These are phyloP conservation scores for Hylomyscus alleni DNA, from an alignment of 2,797 vertebrate genomes.

Conservation along the genomic window DNA sequence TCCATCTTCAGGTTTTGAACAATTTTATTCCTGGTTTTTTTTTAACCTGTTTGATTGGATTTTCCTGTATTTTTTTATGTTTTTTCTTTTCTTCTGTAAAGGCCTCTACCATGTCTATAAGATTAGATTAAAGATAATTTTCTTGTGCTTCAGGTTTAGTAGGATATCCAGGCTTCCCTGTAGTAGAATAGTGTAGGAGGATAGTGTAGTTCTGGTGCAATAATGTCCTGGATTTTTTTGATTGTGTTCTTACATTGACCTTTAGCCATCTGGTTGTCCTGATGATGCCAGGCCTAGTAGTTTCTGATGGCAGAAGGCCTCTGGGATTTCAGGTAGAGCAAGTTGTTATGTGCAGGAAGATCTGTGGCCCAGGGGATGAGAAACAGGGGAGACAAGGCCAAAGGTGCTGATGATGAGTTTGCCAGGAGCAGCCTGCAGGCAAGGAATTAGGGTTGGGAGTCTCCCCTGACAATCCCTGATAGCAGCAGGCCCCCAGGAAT, in stretches of 20 bases:
- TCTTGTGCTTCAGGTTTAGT: neutral
- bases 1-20: neutral
- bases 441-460: neutral
- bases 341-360: neutral
- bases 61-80: neutral
- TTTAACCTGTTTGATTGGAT: neutral
- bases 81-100: neutral
- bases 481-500: neutral
- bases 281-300: neutral
- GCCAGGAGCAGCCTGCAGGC: rapidly evolving
- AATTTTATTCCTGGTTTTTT: neutral
- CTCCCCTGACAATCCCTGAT: neutral
- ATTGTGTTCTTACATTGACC: neutral
- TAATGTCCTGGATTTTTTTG: neutral
- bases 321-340: neutral
- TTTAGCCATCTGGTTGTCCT: neutral
- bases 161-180: neutral
- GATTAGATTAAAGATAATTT: neutral
- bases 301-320: neutral
- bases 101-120: neutral
- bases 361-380: neutral
- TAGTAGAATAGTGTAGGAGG: neutral
- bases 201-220: too few relatives aligned
- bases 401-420: neutral
- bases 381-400: neutral